These are phyloP conservation scores for Rhinopomastus cyanomelas DNA, from an alignment of 2,113 vertebrate species.

Conservation along the genomic window DNA sequence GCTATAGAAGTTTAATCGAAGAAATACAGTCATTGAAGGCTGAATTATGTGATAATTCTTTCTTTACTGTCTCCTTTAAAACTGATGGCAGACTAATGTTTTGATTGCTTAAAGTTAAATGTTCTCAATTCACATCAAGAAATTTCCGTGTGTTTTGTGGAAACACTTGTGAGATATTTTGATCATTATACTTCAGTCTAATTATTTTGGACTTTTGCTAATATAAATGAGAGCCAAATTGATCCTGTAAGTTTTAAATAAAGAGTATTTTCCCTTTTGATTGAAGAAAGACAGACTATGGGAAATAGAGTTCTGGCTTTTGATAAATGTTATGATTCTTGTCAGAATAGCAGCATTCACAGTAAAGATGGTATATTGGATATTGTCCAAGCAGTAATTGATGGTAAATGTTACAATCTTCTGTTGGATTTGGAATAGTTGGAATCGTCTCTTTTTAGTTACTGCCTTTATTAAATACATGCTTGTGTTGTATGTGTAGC, in stretches of 20 bases:
- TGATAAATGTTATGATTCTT: constrained; percentile 72
- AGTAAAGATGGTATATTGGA: constrained; percentile 65
- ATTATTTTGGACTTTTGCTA: background rate
- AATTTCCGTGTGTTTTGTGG: background rate
- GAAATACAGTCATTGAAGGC: background rate
- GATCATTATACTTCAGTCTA: background rate
- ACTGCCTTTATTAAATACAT: constrained; percentile 29
- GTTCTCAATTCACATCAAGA: background rate
- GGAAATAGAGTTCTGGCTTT: constrained; percentile 54
- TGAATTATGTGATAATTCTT: background rate
- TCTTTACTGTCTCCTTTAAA: background rate
- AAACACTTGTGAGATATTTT: background rate
- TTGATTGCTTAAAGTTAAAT: background rate
- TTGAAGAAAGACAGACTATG: constrained; percentile 12
- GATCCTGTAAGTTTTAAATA: background rate
- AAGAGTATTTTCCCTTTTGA: constrained; percentile 7
- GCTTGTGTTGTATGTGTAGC: background rate
- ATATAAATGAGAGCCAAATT: constrained; percentile 14
- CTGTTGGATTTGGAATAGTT: constrained; percentile 38
- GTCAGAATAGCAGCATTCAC: constrained; percentile 71
- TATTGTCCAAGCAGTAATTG: constrained; percentile 56
- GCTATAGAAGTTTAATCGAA: background rate
- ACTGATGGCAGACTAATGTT: background rate
- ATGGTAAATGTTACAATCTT: constrained; percentile 33
- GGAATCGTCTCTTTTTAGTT: constrained; percentile 39